These are phyloP conservation scores for Taphrorychus bicolor DNA, from an alignment of 2,888 invertebrate genomes.

Conservation along the genomic window DNA sequence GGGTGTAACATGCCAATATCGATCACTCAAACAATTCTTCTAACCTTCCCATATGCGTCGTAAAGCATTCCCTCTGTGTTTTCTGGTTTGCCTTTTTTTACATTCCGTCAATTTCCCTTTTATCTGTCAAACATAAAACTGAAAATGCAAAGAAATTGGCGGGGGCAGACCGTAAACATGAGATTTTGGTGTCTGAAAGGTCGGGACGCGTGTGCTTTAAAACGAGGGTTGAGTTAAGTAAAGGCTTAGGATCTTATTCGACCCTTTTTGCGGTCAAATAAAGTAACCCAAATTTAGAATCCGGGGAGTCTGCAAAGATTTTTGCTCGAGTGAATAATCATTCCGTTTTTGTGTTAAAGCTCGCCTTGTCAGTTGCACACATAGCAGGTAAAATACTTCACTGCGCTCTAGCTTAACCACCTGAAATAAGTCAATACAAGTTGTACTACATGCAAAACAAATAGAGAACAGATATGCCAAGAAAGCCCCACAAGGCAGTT, in stretches of 20 bases:
- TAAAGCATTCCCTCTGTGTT: neutral
- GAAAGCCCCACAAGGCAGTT: too few species aligned
- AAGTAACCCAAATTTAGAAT: neutral
- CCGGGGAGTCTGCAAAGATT: too few species aligned
- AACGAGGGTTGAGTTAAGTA: conserved; percentile 3
- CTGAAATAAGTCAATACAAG: too few species aligned
- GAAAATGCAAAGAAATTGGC: conserved; percentile 10
- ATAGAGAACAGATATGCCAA: too few species aligned
- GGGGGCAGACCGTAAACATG: conserved; percentile 6
- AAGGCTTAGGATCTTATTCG: conserved; percentile 10
- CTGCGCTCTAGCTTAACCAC: too few species aligned
- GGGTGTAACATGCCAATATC: too few species aligned
- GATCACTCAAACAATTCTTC: neutral
- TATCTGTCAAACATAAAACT: conserved; percentile 14
- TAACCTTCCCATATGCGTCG: neutral
- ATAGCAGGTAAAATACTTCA: too few species aligned
- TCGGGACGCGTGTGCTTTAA: conserved; percentile 8
- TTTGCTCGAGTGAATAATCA: too few species aligned
- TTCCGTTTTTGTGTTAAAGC: too few species aligned
- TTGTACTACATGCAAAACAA: too few species aligned
- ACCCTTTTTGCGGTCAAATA: conserved; percentile 4
- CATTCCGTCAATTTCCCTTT: conserved; percentile 11
- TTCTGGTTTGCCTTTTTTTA: conserved; percentile 8
- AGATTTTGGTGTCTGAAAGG: conserved; percentile 11
- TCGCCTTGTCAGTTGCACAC: too few species aligned